Percentiles rank a stretch among this genome's conserved stretches.
phyloP scores from a whole-genome alignment of 2,888 invertebrate genomes.

The Noctua pronuba region DNA sequence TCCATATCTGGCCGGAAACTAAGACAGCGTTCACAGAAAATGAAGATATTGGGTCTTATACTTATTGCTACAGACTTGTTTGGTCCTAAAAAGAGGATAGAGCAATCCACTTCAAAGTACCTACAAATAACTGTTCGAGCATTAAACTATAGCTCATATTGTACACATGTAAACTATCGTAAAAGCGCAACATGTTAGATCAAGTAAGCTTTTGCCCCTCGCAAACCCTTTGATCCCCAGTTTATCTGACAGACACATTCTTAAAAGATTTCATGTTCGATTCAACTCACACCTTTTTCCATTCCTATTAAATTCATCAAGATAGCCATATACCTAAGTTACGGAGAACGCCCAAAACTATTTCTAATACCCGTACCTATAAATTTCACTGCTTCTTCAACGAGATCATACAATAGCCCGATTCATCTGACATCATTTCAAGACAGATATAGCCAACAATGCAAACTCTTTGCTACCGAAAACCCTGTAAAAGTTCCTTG shows the following conservation, averaged over 20 bases:
- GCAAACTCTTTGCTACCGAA: background rate
- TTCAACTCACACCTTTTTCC: background rate
- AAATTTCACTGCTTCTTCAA: background rate
- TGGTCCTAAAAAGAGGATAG: background rate
- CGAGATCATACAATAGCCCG: background rate
- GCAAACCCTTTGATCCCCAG: background rate
- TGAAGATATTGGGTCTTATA: conserved; percentile 41
- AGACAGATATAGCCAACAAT: background rate
- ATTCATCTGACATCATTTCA: background rate
- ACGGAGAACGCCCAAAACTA: background rate
- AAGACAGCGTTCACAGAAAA: conserved; percentile 87
- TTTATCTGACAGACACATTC: background rate
- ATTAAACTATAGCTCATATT: background rate
- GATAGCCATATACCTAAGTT: background rate
- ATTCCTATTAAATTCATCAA: background rate
- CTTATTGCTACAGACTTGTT: conserved; percentile 10
- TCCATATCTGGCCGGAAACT: conserved; percentile 89
- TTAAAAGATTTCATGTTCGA: background rate
- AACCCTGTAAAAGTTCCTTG: background rate
- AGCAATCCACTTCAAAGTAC: background rate
- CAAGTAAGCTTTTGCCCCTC: background rate
- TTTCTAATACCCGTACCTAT: too few species aligned
- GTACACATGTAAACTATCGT: too few species aligned
- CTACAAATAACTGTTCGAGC: background rate
- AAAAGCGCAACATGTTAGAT: background rate